Base-by-base conservation (phyloP, 2,113 vertebrate species). In the Acanthochromis polyacanthus region DNA sequence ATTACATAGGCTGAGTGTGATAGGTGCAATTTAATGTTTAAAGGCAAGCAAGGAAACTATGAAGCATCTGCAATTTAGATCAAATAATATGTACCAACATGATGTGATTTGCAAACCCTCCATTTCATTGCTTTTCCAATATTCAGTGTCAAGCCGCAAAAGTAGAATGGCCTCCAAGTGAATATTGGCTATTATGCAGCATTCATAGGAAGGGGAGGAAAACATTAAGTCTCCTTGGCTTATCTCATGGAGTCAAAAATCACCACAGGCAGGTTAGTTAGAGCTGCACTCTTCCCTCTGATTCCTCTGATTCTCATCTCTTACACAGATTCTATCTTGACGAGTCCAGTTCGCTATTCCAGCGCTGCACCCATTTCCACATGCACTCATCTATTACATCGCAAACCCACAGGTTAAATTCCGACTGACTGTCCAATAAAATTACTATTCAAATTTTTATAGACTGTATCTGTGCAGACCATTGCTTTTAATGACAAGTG, bases 91-190 rank as follows among this genome's bases (percentile, higher is more conserved):
- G n/a, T 50, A 73, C 65, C 38, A 57, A 79, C 73, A 82, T 71
- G n/a, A 89, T 85, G 83, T 85, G 81, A 86, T 86, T 79, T 84
- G 62, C 74, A 81, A 90, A 86, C 51, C 58, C 75, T 91, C 91
- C 72, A 79, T 80, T 86, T 84, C 75, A 63, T 66, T 78, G 80
- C 78, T 84, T 88, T 90, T 91, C 85, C 84, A 56, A 84, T 76
- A 89, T 83, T 80, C 65, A 57, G 36, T 89, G 68, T 88, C 78
- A 79, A 80, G 64, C 87, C 65, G 7, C 79, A 87, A 53, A 70
- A 75, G 80, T 66, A 77, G 62, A 73, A 80, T 63, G 51, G 64
- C 60, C 73, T 82, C 82, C 79, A 86, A 88, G 84, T 88, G 67
- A 85, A 83, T 71, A 77, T 83, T 89, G 78, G 84, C 81, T 20